A percentile compares a stretch with the other conserved stretches of the same genome.
Evolutionary conservation across 2,797 vertebrate species (phyloP).

Genomic region (Cercopithecus neglectus): DNA sequence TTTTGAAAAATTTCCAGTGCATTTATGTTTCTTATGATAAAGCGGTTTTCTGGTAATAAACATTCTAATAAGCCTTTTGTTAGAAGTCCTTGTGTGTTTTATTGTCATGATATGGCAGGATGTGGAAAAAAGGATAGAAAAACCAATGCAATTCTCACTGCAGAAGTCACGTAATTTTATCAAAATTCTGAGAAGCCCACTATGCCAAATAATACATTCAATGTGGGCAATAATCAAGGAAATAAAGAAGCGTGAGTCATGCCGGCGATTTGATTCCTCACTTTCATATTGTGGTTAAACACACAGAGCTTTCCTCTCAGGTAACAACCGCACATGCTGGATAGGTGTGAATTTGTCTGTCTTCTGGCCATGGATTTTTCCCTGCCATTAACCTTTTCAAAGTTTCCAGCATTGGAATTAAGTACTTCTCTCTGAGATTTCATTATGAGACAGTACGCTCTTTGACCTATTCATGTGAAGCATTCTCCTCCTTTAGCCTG

Average conservation of each 20-base stretch:
- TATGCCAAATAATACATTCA: background rate
- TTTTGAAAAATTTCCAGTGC: background rate
- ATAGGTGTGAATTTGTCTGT: background rate
- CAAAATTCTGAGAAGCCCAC: background rate
- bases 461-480: conserved; percentile 47
- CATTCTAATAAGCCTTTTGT: background rate
- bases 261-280: background rate
- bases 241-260: background rate
- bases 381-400: conserved; percentile 57
- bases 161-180: background rate
- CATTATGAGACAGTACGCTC: background rate
- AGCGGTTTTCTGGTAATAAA: conserved; percentile 2
- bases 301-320: background rate
- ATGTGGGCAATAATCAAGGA: background rate
- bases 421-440: conserved; percentile 33
- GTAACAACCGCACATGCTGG: background rate
- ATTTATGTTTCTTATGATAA: background rate
- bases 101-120: background rate
- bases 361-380: background rate
- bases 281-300: background rate
- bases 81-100: background rate
- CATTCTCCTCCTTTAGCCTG: conserved; percentile 8
- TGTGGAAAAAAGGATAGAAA: background rate
- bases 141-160: background rate
- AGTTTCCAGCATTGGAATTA: conserved; percentile 22